A percentile compares a stretch with the other conserved stretches of the same genome.
Evolutionary conservation across 2,888 invertebrate genomes (phyloP).

Genomic region (Ochlodes sylvanus): DNA sequence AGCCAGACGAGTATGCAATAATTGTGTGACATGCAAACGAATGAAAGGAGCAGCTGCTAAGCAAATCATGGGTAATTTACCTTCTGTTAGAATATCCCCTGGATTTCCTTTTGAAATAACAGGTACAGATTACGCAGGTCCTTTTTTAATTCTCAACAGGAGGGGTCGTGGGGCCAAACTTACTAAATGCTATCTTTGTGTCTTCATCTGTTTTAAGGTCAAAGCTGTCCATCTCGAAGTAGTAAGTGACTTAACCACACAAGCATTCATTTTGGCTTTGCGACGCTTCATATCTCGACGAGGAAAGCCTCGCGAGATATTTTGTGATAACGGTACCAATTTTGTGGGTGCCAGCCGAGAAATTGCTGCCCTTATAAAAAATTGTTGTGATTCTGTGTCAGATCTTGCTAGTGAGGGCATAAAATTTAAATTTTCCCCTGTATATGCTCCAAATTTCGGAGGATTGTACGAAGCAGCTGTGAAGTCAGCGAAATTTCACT

Average conservation of each 20-base stretch:
- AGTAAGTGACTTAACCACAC: slow-evolving; percentile 11
- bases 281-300: slow-evolving; percentile 30
- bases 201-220: slow-evolving; percentile 37
- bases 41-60: slow-evolving; percentile 14
- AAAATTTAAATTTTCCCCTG: slow-evolving; percentile 32
- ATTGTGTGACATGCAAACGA: slow-evolving; percentile 14
- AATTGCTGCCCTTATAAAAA: not conserved
- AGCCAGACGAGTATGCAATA: not conserved
- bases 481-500: slow-evolving; percentile 28
- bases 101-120: slow-evolving; percentile 8
- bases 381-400: slow-evolving; percentile 7
- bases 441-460: slow-evolving; percentile 30
- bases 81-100: not conserved
- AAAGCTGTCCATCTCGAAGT: slow-evolving; percentile 14
- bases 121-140: slow-evolving; percentile 13
- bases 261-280: slow-evolving; percentile 19
- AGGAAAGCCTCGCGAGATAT: slow-evolving; percentile 4
- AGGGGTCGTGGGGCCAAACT: slow-evolving; percentile 9
- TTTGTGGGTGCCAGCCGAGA: slow-evolving; percentile 3
- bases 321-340: slow-evolving; percentile 5
- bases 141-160: slow-evolving; percentile 13
- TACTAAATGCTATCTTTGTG: slow-evolving; percentile 17
- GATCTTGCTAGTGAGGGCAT: slow-evolving; percentile 1
- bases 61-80: slow-evolving; percentile 18
- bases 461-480: slow-evolving; percentile 31